These are phyloP conservation scores for Bombus consobrinus DNA, from an alignment of 1,140 invertebrate species.

Conservation along the genomic window DNA sequence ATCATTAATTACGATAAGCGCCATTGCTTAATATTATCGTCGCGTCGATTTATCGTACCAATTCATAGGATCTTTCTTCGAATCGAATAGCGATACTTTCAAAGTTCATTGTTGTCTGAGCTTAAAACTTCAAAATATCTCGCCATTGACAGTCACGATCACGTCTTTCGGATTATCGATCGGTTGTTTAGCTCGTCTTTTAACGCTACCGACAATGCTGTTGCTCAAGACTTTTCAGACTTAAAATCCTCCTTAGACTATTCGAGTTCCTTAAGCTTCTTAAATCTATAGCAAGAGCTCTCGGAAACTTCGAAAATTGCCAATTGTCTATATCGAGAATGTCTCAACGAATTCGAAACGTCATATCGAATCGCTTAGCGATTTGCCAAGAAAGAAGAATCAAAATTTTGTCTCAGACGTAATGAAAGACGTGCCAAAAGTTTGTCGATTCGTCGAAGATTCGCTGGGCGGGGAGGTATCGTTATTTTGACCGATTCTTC, in stretches of 20 bases:
- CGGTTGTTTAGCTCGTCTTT: neutral
- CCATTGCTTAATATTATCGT: neutral
- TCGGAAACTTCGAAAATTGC: neutral
- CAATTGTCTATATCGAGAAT: neutral
- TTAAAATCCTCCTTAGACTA: neutral
- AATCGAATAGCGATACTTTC: neutral
- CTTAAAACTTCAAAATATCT: too few relatives aligned
- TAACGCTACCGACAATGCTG: neutral
- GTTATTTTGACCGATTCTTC: neutral
- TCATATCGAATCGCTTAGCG: neutral
- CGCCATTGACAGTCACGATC: neutral
- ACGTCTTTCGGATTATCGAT: neutral
- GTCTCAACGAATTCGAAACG: neutral
- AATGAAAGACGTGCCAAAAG: neutral
- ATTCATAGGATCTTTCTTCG: neutral
- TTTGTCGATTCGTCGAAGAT: neutral
- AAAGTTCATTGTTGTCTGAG: neutral
- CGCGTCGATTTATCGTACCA: neutral
- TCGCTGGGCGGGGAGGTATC: neutral
- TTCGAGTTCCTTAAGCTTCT: neutral
- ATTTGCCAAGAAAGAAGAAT: neutral
- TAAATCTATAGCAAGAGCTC: neutral
- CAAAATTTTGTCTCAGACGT: neutral
- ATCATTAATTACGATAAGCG: neutral
- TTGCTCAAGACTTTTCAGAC: neutral